Evolutionary conservation across 2,113 vertebrate genomes (phyloP), one percentile per base, ranked within the genome.

Genomic region (Sterrhoptilus dennistouni): DNA sequence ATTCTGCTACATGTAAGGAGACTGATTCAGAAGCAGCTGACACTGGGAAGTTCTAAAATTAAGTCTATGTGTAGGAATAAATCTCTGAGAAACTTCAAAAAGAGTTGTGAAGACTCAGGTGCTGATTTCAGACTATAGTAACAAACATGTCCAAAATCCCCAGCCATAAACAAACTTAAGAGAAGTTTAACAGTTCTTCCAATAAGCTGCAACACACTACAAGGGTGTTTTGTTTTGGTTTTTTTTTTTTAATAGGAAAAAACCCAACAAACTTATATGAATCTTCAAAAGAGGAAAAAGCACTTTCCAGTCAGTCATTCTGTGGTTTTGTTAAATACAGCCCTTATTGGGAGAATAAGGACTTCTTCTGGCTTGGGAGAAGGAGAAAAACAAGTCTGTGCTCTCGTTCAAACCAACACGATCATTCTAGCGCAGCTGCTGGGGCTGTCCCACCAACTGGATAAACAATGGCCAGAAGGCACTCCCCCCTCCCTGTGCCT

Each of bases 1-100:
- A 97, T 45, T 96, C 90, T 87, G 85, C 93, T 49, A 93, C 95
- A 45, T 95, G 89, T 82, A 98, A 97, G 88, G 92, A 98, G 94
- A 45, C 19, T 27, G 56, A 83, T 50, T 89, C 76, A 71, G 74
- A 81, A 87, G 61, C 36, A 81, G 65, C 49, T 82, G 52, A 75
- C 36, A 54, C 13, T 40, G 23, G 36, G 23, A 74, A 57, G 24
- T 49, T 88, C 57, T 44, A 28, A 79, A 82, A 52, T 45, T 84
- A 66, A 2, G 3, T 33, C 16, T 64, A 12, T 8, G 27, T 66
- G 21, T 21, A 25, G 40, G 18, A 19, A 56, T 33, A 60, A 54
- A 65, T 23, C 28, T 64, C 70, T 31, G 61, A 87, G 44, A 91
- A 96, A 87, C 36, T 66, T 47, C 18, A 78, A 14, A 38, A 45